Evolutionary conservation across 1,140 invertebrate species (phyloP).

Genomic region (Manduca sexta): DNA sequence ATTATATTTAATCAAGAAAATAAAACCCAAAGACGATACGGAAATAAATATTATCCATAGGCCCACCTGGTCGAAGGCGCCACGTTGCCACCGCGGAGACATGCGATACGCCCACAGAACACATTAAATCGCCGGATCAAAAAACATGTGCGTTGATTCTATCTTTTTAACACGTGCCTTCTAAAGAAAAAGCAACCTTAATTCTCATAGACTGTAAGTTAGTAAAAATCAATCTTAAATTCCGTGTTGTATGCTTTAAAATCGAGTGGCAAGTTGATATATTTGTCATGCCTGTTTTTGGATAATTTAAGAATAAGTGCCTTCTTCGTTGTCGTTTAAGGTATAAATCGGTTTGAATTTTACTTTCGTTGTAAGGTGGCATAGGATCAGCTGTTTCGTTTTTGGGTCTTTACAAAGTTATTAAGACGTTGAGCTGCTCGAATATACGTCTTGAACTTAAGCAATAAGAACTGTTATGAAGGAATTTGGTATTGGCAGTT

Average conservation of each 20-base stretch:
- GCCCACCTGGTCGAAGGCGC: slow-evolving; percentile 38
- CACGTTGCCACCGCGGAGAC: slow-evolving; percentile 41
- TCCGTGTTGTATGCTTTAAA: too few species aligned
- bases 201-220: background rate
- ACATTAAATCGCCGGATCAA: slow-evolving; percentile 65
- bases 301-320: too few species aligned
- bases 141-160: slow-evolving; percentile 57
- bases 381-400: slow-evolving; percentile 50
- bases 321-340: too few species aligned
- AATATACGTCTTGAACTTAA: background rate
- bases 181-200: slow-evolving; percentile 19
- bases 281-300: too few species aligned
- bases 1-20: background rate
- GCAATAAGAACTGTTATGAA: too few species aligned
- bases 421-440: slow-evolving; percentile 1
- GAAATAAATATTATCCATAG: slow-evolving; percentile 1
- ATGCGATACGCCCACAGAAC: slow-evolving; percentile 66
- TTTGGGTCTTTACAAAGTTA: background rate
- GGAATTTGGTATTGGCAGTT: too few species aligned
- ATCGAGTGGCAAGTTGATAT: too few species aligned
- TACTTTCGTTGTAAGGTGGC: background rate
- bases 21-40: slow-evolving; percentile 1
- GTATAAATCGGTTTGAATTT: too few species aligned
- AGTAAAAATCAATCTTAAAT: too few species aligned
- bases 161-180: slow-evolving; percentile 52